Base-by-base conservation (phyloP, 1,140 invertebrate species). In the Saxidomus purpurata region DNA sequence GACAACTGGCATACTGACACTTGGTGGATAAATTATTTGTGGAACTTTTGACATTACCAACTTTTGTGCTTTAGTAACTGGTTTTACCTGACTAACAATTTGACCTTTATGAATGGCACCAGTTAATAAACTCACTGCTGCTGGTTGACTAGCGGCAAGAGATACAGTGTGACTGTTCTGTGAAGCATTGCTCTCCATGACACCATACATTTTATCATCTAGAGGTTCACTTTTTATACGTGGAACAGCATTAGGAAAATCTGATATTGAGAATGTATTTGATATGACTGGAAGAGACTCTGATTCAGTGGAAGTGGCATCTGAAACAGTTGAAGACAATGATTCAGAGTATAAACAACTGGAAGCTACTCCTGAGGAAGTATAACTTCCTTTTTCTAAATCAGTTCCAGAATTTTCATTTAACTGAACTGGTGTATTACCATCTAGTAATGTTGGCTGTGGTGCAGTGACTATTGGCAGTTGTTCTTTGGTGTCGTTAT, bases 171-270 rank as follows among this genome's bases (percentile, higher is more conserved):
- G 28, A 1, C 4, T 22, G 28, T 4, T 38, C 28, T 36, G 34
- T 38, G 67, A n/a, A 71, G 8, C 67, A 71, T 3, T 6, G 22
- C 19, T 38, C 36, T 71, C 11, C 17, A 71, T 38, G 9, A 52
- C n/a, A 25, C 76, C 76, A 52, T 79, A 79, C 17, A 31, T 31
- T 28, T 59, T 36, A 61, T 82, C 80, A 61, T 82, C 80, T 28
- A 34, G 28, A 38, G 55, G 80, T 61, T 82, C 80, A 43, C 40
- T 40, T 28, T 82, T 82, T 19, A 82, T 52, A 61, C n/a, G 0
- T 36, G 49, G 6, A 31, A 31, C 28, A 49, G 40, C 0, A 15
- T 0, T 28, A 6, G 17, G 25, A 4, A 55, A 6, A 36, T 36
- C 43, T 22, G 47, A 25, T 28, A 82, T 40, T 2, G 80, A 61